Conservation (phyloP, 30 jellyfish, hydroid and myxozoan species). For the Morbakka virulenta region DNA sequence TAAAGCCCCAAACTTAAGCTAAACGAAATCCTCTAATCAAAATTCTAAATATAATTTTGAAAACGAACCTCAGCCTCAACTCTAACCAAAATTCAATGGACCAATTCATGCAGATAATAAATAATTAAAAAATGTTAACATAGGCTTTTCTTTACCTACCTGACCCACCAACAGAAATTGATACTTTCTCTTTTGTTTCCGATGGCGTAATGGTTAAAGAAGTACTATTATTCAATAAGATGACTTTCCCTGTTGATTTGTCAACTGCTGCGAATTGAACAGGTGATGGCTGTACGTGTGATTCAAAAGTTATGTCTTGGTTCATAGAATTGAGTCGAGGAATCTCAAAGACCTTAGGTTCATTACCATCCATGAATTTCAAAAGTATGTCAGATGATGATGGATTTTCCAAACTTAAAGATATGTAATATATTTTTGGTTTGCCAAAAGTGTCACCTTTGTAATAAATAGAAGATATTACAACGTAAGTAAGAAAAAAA, state of each 20-base stretch:
- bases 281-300: slow-evolving; percentile 51
- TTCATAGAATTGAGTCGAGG: slow-evolving; percentile 62
- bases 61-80: no score
- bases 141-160: no score
- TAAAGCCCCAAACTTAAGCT: no score
- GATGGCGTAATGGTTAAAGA: slow-evolving; percentile 52
- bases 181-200: slow-evolving; percentile 20
- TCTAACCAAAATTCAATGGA: no score
- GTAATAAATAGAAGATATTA: no score
- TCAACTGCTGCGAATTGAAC: slow-evolving; percentile 70
- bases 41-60: no score
- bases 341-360: slow-evolving; percentile 49
- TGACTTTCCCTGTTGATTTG: slow-evolving; percentile 48
- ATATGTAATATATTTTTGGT: slow-evolving; percentile 52
- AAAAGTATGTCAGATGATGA: slow-evolving; percentile 51
- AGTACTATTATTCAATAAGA: slow-evolving; percentile 53
- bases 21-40: no score
- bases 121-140: no score
- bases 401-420: slow-evolving; percentile 69
- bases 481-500: no score
- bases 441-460: no score
- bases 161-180: slow-evolving; percentile 43
- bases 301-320: slow-evolving; percentile 58
- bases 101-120: no score
- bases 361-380: slow-evolving; percentile 41